These are phyloP conservation scores for Otocyon megalotis DNA, from an alignment of 2,113 vertebrate species.

Conservation along the genomic window DNA sequence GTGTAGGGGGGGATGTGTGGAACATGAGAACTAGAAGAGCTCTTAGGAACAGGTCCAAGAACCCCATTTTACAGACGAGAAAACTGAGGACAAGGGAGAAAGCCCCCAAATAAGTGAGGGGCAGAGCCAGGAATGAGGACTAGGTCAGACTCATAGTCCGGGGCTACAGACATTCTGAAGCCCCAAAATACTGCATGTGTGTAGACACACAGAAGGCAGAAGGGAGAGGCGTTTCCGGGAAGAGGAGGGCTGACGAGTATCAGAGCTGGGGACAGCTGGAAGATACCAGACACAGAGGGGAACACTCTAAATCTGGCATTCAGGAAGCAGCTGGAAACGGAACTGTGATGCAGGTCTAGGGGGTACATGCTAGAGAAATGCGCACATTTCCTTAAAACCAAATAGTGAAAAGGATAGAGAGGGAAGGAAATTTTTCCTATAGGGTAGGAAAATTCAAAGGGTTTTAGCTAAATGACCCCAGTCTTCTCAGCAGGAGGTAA, in stretches of 20 bases:
- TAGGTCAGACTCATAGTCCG: background rate
- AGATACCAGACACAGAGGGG: background rate
- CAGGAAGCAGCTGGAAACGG: background rate
- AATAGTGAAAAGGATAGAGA: background rate
- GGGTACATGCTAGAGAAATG: background rate
- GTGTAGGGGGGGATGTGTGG: fast-evolving
- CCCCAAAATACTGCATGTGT: background rate
- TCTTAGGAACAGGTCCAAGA: background rate
- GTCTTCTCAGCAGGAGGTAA: background rate
- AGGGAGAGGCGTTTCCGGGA: background rate
- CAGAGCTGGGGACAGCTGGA: background rate
- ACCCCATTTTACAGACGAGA: background rate
- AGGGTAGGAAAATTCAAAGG: background rate
- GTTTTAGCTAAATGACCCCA: background rate
- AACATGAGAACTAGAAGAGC: background rate
- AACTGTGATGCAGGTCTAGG: background rate
- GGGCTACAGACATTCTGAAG: background rate
- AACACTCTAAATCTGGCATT: background rate
- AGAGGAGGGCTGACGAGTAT: too few species aligned
- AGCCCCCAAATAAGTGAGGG: background rate
- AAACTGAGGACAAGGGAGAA: background rate
- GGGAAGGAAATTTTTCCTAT: too few species aligned
- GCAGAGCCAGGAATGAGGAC: background rate
- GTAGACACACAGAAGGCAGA: background rate
- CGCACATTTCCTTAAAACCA: background rate